Percentiles rank a stretch among this genome's conserved stretches.
Conservation (phyloP, 1,140 invertebrate species). For the Zaprionus vittiger region DNA sequence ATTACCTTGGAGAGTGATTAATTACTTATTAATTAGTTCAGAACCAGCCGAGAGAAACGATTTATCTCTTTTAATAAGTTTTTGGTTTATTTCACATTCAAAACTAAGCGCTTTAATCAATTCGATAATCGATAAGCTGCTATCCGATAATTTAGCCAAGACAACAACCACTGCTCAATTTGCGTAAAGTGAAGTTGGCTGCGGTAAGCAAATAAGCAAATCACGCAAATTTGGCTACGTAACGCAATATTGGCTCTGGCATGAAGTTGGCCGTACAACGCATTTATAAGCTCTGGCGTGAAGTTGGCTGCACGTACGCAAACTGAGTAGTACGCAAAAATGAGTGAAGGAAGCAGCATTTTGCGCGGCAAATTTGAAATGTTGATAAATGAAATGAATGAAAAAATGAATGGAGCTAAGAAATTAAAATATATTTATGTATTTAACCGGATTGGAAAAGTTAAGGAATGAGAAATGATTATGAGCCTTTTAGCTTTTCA, state of each 20-base stretch:
- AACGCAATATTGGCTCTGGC: neutral
- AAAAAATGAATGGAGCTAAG: too few species aligned
- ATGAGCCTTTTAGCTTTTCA: too few species aligned
- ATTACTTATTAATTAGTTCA: neutral
- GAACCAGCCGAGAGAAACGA: too few species aligned
- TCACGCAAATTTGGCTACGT: constrained; percentile 3
- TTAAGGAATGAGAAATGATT: too few species aligned
- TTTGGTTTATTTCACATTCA: neutral
- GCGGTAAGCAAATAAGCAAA: neutral
- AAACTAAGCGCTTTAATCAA: neutral
- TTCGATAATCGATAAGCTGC: neutral
- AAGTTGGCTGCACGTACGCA: constrained; percentile 13
- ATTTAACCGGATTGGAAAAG: neutral
- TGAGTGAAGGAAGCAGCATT: neutral
- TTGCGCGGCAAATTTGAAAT: constrained; percentile 7
- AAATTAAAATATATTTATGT: too few species aligned
- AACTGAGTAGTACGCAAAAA: neutral
- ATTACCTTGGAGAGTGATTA: neutral
- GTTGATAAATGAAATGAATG: neutral
- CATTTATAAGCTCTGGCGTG: neutral
- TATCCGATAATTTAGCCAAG: constrained; percentile 2
- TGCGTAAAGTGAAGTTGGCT: neutral
- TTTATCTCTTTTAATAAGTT: neutral
- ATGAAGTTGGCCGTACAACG: neutral
- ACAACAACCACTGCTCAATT: constrained; percentile 9